A percentile compares a stretch with the other conserved stretches of the same genome.
Evolutionary conservation across 2,113 vertebrate species (phyloP).

Genomic region (Protobothrops mucrosquamatus): DNA sequence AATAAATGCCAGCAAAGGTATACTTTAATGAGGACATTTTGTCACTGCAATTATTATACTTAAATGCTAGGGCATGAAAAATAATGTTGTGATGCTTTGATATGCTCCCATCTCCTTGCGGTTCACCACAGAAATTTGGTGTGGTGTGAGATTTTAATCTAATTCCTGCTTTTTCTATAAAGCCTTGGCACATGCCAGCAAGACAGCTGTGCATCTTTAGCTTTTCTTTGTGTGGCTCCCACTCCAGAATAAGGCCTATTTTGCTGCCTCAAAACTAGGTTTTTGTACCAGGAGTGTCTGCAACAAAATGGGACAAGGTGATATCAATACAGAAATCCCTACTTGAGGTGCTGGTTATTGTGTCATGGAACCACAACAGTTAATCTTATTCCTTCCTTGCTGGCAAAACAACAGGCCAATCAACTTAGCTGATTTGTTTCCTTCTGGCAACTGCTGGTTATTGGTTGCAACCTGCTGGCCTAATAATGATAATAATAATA

Average conservation of each 20-base stretch:
- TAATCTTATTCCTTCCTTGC: background rate
- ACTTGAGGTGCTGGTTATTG: background rate
- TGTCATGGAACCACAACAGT: background rate
- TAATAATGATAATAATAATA: too few relatives aligned
- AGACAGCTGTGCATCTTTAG: background rate
- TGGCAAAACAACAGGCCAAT: background rate
- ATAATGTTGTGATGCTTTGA: background rate
- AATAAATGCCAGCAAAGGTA: conserved; percentile 37
- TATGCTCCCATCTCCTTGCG: conserved; percentile 1
- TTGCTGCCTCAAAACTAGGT: background rate
- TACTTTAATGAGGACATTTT: background rate
- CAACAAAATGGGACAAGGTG: background rate
- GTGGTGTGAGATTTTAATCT: conserved; percentile 1
- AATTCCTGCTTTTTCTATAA: conserved; percentile 5
- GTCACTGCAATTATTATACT: background rate
- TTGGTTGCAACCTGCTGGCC: background rate
- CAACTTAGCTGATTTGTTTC: background rate
- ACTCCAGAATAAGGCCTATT: background rate
- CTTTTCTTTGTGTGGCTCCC: background rate
- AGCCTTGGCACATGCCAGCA: background rate
- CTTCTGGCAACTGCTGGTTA: background rate
- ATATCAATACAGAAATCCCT: background rate
- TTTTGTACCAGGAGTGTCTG: background rate
- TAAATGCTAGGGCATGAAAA: background rate
- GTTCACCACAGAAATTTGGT: background rate